A percentile compares a stretch with the other conserved stretches of the same genome.
These are phyloP conservation scores for Limnephilus auricula DNA, from an alignment of 2,888 invertebrate species.

Conservation along the genomic window DNA sequence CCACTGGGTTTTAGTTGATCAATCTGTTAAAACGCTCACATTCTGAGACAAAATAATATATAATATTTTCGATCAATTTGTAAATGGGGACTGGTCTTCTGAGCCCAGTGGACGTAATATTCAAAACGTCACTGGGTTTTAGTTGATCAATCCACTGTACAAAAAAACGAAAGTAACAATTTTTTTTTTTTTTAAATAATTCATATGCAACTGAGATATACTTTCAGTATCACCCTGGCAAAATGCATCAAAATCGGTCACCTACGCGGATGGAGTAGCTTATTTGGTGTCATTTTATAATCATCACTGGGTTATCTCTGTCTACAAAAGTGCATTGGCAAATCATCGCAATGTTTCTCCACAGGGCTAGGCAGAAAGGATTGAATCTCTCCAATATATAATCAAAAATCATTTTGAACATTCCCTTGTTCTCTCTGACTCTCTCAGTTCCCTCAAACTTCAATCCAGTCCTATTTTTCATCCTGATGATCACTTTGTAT, in stretches of 20 bases:
- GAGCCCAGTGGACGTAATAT: background rate
- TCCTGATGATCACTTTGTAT: no score
- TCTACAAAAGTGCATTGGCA: background rate
- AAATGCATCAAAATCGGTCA: background rate
- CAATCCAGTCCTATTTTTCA: no score
- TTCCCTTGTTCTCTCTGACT: no score
- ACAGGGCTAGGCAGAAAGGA: no score
- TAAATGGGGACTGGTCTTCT: background rate
- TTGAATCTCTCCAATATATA: no score
- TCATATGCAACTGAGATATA: no score
- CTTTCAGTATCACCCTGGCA: background rate
- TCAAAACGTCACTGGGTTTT: background rate
- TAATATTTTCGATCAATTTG: background rate
- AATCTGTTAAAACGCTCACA: background rate
- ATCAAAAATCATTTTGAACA: no score
- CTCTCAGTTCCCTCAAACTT: no score
- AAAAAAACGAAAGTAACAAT: background rate
- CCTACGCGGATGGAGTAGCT: background rate
- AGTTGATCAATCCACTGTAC: no score
- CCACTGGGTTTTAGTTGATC: slow-evolving; percentile 2
- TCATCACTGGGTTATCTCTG: slow-evolving; percentile 26
- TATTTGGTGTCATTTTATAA: background rate
- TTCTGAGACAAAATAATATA: no score
- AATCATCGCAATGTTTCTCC: no score
- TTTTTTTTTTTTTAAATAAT: no score